A percentile compares a stretch with the other conserved stretches of the same genome.
These are phyloP conservation scores for Onychomys torridus DNA, from an alignment of 2,797 vertebrate species.

Conservation along the genomic window DNA sequence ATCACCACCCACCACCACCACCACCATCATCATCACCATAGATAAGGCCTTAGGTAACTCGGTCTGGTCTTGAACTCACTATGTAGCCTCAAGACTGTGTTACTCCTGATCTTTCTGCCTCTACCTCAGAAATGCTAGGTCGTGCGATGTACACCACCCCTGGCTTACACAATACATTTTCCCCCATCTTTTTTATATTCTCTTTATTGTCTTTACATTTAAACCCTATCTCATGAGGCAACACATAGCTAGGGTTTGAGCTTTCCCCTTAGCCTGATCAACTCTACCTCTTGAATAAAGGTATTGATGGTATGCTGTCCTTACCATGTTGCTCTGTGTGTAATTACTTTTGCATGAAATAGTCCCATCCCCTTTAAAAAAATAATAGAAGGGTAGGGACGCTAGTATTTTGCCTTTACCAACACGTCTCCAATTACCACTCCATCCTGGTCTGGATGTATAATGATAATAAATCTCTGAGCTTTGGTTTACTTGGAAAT, in stretches of 20 bases:
- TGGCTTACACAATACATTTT: not conserved
- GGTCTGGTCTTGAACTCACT: not conserved
- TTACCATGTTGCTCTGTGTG: not conserved
- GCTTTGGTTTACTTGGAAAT: conserved; percentile 55
- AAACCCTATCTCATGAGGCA: conserved; percentile 30
- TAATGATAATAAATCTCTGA: conserved; percentile 24
- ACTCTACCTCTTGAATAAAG: not conserved
- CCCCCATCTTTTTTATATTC: not conserved
- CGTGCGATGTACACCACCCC: not conserved
- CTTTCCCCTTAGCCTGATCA: not conserved
- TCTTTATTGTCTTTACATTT: conserved; percentile 31
- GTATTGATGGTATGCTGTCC: not conserved
- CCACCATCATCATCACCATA: not conserved
- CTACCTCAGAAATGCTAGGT: not conserved
- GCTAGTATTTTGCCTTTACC: conserved; percentile 13
- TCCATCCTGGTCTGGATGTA: conserved; percentile 28
- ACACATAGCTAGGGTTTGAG: not conserved
- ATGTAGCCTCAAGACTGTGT: not conserved
- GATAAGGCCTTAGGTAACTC: not conserved
- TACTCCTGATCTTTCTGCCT: not conserved
- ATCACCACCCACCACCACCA: not conserved
- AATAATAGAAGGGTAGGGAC: not conserved
- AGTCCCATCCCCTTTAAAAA: conserved; percentile 41
- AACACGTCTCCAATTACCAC: not conserved
- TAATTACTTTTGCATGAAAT: not conserved